phyloP scores from a whole-genome alignment of 2,888 invertebrate species.

The Anarsia innoxiella region DNA sequence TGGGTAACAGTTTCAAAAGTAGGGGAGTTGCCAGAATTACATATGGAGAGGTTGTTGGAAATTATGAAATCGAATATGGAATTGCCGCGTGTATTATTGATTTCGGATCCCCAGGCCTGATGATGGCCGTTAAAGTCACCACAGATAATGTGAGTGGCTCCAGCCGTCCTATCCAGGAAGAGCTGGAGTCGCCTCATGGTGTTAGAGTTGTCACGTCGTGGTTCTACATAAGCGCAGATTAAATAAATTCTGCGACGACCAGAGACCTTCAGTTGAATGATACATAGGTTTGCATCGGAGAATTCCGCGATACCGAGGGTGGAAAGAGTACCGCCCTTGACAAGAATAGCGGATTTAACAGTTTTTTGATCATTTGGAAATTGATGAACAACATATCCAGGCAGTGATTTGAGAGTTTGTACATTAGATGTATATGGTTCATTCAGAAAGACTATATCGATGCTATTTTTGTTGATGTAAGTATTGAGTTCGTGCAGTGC shows the following conservation, averaged over 20 bases:
- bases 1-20: constrained; percentile 15
- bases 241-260: constrained; percentile 1
- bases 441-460: constrained; percentile 12
- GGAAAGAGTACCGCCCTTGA: background rate
- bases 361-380: constrained; percentile 1
- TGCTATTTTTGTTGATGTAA: background rate
- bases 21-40: constrained; percentile 12
- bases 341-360: constrained; percentile 10
- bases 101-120: constrained; percentile 20
- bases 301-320: constrained; percentile 9
- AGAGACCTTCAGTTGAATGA: constrained; percentile 3
- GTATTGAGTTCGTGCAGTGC: background rate
- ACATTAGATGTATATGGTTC: constrained; percentile 14
- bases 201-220: constrained; percentile 1
- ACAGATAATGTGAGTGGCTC: constrained; percentile 12
- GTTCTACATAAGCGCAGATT: constrained; percentile 17
- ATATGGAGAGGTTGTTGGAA: constrained; percentile 12
- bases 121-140: constrained; percentile 27
- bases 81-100: constrained; percentile 15
- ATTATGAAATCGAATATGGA: constrained; percentile 2
- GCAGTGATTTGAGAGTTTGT: background rate
- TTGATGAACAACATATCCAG: constrained; percentile 7
- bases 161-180: constrained; percentile 1
- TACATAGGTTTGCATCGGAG: constrained; percentile 11
- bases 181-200: constrained; percentile 11